Percentiles rank a stretch among this genome's conserved stretches.
phyloP scores from a whole-genome alignment of 2,797 vertebrate genomes.

The Crax fasciolata region DNA sequence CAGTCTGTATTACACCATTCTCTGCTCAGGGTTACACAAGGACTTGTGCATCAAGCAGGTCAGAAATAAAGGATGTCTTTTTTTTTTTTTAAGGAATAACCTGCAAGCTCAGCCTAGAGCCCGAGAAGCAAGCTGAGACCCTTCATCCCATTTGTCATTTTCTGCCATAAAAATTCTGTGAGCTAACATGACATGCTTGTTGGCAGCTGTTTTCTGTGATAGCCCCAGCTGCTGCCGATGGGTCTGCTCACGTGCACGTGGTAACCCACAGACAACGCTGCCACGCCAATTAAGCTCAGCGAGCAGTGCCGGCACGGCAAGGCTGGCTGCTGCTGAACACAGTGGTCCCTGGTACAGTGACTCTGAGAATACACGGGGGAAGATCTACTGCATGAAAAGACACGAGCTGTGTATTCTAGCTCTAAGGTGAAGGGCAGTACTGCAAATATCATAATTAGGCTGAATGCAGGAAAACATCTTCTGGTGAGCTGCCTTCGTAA shows the following conservation, averaged over 20 bases:
- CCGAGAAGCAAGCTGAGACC: not conserved
- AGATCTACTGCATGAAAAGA: not conserved
- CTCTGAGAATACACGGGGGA: not conserved
- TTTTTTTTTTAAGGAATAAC: not conserved
- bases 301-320: not conserved
- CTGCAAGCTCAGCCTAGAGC: conserved; percentile 19
- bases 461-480: not conserved
- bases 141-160: not conserved
- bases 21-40: not conserved
- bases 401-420: rapidly evolving
- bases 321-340: not conserved
- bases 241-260: not conserved
- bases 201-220: not conserved
- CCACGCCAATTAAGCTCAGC: not conserved
- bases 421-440: not conserved
- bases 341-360: not conserved
- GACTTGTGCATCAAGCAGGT: not conserved
- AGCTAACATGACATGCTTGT: not conserved
- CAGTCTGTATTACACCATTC: not conserved
- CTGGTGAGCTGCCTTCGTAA: conserved; percentile 35
- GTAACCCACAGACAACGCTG: rapidly evolving
- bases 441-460: not conserved
- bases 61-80: not conserved
- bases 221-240: not conserved
- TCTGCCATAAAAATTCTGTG: not conserved